These are phyloP conservation scores for Paracentrotus lividus DNA, from an alignment of 53 echinoderm and acorn worm genomes.

Conservation along the genomic window DNA sequence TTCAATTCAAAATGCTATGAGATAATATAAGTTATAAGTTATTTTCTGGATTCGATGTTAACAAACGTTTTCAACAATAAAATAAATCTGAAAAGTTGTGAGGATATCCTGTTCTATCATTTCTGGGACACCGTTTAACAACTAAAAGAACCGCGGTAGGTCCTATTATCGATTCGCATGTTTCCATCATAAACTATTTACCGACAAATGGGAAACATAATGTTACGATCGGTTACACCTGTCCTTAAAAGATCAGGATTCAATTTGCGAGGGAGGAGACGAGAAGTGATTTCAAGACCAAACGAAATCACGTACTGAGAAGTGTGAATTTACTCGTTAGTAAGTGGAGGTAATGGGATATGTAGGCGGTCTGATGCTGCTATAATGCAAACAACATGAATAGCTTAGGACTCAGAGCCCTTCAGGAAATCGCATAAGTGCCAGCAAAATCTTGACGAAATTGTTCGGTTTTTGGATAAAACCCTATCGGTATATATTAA, in stretches of 20 bases:
- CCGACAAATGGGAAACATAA: slow-evolving; percentile 37
- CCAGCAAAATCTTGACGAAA: slow-evolving; percentile 39
- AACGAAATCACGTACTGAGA: slow-evolving; percentile 41
- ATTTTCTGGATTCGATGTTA: no score
- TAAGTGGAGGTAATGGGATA: slow-evolving; percentile 46
- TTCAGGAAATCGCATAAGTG: slow-evolving; percentile 66
- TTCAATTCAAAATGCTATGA: no score
- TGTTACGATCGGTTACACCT: background rate
- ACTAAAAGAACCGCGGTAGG: background rate
- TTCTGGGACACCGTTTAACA: no score
- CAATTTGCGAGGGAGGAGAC: slow-evolving; percentile 11
- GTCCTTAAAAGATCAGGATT: slow-evolving; percentile 44
- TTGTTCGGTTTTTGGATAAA: slow-evolving; percentile 50
- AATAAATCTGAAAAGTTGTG: no score
- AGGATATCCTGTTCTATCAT: no score
- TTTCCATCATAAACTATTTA: slow-evolving; percentile 27
- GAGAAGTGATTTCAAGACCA: background rate
- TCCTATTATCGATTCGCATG: background rate
- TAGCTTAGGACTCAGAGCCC: slow-evolving; percentile 12
- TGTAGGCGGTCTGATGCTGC: slow-evolving; percentile 26
- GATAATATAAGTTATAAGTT: no score
- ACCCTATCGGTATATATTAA: slow-evolving; percentile 51
- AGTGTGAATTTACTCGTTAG: slow-evolving; percentile 46
- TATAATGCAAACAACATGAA: slow-evolving; percentile 66
- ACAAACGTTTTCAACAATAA: no score